These are phyloP conservation scores for Lasioglossum pauxillum DNA, from an alignment of 2,888 invertebrate genomes.

Conservation along the genomic window DNA sequence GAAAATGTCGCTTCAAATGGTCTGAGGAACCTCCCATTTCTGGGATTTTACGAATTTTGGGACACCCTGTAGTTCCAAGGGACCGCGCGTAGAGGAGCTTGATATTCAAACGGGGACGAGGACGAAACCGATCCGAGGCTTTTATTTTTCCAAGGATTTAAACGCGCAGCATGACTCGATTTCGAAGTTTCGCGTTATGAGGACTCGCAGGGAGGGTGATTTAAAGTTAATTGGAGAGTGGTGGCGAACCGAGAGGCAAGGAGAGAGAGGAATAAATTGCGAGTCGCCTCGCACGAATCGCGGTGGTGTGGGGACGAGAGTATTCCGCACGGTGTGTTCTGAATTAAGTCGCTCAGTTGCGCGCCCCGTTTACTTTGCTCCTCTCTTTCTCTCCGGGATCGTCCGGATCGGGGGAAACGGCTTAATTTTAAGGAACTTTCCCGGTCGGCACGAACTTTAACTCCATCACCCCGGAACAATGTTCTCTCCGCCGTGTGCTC, in stretches of 20 bases:
- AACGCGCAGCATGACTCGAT: constrained; percentile 53
- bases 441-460: constrained; percentile 55
- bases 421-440: constrained; percentile 69
- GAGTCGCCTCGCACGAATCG: constrained; percentile 65
- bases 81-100: background rate
- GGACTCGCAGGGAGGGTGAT: constrained; percentile 67
- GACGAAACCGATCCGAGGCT: constrained; percentile 30
- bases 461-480: constrained; percentile 51
- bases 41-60: too few species aligned
- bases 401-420: constrained; percentile 29
- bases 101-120: background rate
- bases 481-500: constrained; percentile 24
- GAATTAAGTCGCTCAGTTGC: constrained; percentile 73
- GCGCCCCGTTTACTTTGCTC: constrained; percentile 69
- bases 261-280: constrained; percentile 72
- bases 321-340: constrained; percentile 62
- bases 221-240: constrained; percentile 75
- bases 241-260: constrained; percentile 39
- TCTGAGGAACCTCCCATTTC: too few species aligned
- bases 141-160: constrained; percentile 34
- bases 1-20: too few species aligned
- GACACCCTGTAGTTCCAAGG: background rate
- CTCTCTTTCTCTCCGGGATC: constrained; percentile 18
- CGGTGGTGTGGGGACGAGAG: constrained; percentile 25
- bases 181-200: constrained; percentile 63